A percentile compares a stretch with the other conserved stretches of the same genome.
Evolutionary conservation across 2,113 vertebrate genomes (phyloP).

Genomic region (Lepus timidus): DNA sequence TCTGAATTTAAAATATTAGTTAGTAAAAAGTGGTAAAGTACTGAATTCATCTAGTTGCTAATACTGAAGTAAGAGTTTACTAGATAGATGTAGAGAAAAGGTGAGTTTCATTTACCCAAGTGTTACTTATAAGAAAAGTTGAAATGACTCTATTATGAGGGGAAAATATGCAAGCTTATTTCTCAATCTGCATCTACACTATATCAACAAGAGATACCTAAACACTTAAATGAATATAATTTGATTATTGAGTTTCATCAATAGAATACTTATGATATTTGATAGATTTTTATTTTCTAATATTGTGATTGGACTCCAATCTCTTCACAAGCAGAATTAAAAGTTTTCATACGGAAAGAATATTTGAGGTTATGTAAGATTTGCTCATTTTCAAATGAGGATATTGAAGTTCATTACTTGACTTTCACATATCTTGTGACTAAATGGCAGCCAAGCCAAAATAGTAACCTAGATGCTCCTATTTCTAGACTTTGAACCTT

Average conservation of each 20-base stretch:
- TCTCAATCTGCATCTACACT: neutral
- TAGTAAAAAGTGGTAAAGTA: neutral
- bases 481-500: neutral
- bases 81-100: neutral
- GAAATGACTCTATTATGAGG: neutral
- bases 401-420: neutral
- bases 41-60: neutral
- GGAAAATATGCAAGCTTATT: neutral
- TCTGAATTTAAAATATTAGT: constrained; percentile 65
- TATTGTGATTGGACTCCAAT: neutral
- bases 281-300: neutral
- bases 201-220: constrained; percentile 7
- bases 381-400: neutral
- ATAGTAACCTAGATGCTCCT: neutral
- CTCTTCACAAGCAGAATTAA: neutral
- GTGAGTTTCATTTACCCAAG: neutral
- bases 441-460: neutral
- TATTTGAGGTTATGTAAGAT: neutral
- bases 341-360: neutral
- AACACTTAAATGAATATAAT: neutral
- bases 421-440: neutral
- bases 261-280: neutral
- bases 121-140: neutral
- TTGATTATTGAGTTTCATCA: neutral
- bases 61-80: neutral